Base-by-base conservation (phyloP, 2,113 vertebrate species). In the Phasianus colchicus region DNA sequence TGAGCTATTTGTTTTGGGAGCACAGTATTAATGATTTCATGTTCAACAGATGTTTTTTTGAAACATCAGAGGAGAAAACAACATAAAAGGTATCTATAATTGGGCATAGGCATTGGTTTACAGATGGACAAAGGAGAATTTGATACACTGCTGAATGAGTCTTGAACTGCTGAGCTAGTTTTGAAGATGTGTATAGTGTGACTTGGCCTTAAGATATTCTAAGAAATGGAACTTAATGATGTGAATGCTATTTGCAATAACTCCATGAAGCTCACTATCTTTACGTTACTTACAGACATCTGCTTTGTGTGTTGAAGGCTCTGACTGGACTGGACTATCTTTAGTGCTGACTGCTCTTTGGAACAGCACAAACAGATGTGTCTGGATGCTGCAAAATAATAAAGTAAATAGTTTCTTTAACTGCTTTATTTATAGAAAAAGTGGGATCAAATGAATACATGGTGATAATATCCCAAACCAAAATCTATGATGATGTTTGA, bases 271-370 rank as follows among this genome's bases (percentile, higher is more conserved):
- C 97, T 95, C 69, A 63, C 45, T 38, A 21, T 86, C 83, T 89
- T 32, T 82, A 61, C 85, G 84, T 94, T 95, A 93, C 96, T 95
- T 96, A 96, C 79, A 64, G 91, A 61, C 63, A 43, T 92, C 65
- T 86, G 75, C 86, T 95, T 92, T 72, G 60, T 85, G 83, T 88
- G 76, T 78, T 89, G 90, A 88, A 92, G 93, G 78, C 69, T 87
- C 69, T 73, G 78, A 65, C 91, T 94, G 86, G 65, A 79, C 84
- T 83, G 92, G 86, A 88, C 88, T 85, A 83, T 75, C 77, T 93
- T 94, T 87, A 96, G 78, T 76, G 85, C 74, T 83, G 67, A 32
- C 38, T 71, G 72, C 79, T 94, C 92, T 94, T 61, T 32, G 69
- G 83, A 90, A 32, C 52, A 50, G 74, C 83, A 70, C 89, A 88